Base-by-base conservation (phyloP, 1,140 invertebrate species). In the Drosophila insularis region DNA sequence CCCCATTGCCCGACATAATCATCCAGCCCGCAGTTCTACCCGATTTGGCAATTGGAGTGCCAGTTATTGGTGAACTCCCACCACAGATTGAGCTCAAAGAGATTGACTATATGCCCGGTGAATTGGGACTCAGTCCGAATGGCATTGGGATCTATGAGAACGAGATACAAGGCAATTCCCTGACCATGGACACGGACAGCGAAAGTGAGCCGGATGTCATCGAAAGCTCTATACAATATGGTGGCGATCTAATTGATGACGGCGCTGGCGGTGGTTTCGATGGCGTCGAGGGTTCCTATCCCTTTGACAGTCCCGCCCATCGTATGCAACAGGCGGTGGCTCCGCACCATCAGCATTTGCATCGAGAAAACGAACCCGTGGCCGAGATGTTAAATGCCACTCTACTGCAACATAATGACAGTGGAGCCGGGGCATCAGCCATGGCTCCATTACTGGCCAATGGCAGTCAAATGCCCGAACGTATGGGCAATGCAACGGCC, bases 41-140 rank as follows among this genome's bases (percentile, higher is more conserved):
- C 0, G 91, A 92, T n/a, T 54, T 91, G 75, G 80, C 91, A 0
- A 91, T 92, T 19, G 91, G 91, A 4, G 89, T 92, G 21, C 91
- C 91, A 2, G 89, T 92, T 0, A 92, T 92, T 37, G 91, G 89
- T 0, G 91, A 92, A 62, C 58, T 92, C n/a, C 91, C 91, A 14
- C 91, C 91, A 4, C 91, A 92, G 71, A 92, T 92, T 56, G 91
- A 92, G 69, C 74, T 92, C 11, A 90, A 90, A 68, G 90, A 91
- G 78, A 91, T 92, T 59, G 91, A 92, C 75, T 91, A 89, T 37
- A 91, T 91, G 89, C 90, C 90, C 4, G 86, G 90, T 3, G 89
- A 91, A 54, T 53, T 84, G 23, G 75, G 75, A 1, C 43, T 74
- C 56, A 74, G 68, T 1, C 64, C 63, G 17, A 55, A 31, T 10